These are phyloP conservation scores for Nannospalax galili DNA, from an alignment of 2,113 vertebrate species.

Conservation along the genomic window DNA sequence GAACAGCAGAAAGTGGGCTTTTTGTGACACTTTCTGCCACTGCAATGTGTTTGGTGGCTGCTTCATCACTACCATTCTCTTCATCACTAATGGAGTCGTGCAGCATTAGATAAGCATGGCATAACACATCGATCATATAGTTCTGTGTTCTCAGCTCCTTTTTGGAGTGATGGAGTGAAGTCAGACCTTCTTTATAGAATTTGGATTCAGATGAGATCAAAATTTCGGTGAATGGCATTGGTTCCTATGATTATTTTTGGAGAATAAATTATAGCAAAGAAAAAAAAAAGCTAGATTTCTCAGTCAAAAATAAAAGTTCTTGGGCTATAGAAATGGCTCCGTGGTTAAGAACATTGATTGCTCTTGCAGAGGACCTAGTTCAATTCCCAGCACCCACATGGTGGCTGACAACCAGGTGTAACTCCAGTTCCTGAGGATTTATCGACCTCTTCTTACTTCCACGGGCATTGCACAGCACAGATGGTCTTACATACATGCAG, in stretches of 20 bases:
- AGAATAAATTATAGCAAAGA: constrained; percentile 16
- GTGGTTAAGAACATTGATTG: too few relatives aligned
- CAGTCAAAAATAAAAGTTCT: background rate
- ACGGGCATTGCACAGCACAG: too few relatives aligned
- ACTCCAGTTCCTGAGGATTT: too few relatives aligned
- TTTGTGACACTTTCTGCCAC: constrained; percentile 14
- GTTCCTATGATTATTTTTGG: background rate
- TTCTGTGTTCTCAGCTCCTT: constrained; percentile 59
- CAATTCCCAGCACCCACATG: too few relatives aligned
- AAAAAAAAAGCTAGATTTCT: background rate
- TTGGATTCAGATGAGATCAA: constrained; percentile 43
- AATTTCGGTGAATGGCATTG: constrained; percentile 10
- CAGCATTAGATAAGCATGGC: constrained; percentile 62
- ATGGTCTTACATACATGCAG: too few relatives aligned
- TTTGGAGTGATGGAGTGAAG: constrained; percentile 49
- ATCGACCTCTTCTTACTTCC: too few relatives aligned
- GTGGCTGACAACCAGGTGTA: too few relatives aligned
- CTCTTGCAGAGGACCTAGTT: too few relatives aligned
- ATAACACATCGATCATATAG: constrained; percentile 67
- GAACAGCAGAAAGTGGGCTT: background rate
- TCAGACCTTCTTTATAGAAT: background rate
- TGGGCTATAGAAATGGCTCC: too few relatives aligned
- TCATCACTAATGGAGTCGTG: constrained; percentile 35
- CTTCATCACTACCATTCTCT: constrained; percentile 32
- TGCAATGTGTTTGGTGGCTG: background rate